Evolutionary conservation across 2,113 vertebrate genomes (phyloP).

Genomic region (Apteryx mantelli): DNA sequence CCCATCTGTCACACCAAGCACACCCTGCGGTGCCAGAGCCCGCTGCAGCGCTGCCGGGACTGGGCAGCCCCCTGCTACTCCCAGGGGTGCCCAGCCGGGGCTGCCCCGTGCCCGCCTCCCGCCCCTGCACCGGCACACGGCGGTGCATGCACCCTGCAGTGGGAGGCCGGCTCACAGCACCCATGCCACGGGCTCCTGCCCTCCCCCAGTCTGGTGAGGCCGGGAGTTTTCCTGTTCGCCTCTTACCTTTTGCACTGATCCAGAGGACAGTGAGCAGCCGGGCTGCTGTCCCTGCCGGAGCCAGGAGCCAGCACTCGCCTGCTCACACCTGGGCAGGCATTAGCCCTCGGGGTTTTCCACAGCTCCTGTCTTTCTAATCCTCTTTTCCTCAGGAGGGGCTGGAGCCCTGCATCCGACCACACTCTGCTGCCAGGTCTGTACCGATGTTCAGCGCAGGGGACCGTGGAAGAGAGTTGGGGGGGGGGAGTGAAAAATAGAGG

Average conservation of each 20-base stretch:
- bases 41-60: no score
- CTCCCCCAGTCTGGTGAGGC: constrained; percentile 34
- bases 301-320: background rate
- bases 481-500: background rate
- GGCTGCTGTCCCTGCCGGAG: background rate
- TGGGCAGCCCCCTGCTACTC: no score
- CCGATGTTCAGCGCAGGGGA: background rate
- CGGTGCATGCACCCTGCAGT: background rate
- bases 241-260: background rate
- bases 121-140: background rate
- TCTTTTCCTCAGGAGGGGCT: background rate
- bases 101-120: background rate
- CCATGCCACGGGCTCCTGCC: constrained; percentile 39
- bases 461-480: background rate
- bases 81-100: background rate
- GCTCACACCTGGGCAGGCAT: background rate
- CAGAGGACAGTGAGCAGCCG: background rate
- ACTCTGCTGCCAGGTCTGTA: background rate
- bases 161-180: constrained; percentile 12
- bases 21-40: fast-evolving
- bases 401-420: background rate
- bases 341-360: background rate
- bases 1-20: no score
- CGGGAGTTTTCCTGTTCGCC: constrained; percentile 23
- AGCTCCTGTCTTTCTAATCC: background rate